Percentiles rank a stretch among this genome's conserved stretches.
These are phyloP conservation scores for Himalopsyche tibetana DNA, from an alignment of 2,888 invertebrate species.

Conservation along the genomic window DNA sequence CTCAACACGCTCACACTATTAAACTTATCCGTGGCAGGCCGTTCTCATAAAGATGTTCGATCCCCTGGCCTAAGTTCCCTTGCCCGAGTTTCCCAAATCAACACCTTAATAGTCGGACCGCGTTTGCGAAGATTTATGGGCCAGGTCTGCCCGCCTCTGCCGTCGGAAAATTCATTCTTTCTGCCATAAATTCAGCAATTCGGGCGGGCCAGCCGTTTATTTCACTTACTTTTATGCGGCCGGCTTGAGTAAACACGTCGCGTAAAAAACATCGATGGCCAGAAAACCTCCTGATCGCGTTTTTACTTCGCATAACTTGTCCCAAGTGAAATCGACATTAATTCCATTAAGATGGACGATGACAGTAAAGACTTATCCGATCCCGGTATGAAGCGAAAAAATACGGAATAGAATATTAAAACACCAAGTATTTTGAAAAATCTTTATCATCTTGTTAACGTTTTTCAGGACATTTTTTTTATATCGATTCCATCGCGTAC, in stretches of 20 bases:
- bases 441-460: too few relatives aligned
- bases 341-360: neutral
- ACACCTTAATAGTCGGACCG: slow-evolving; percentile 64
- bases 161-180: slow-evolving; percentile 64
- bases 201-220: slow-evolving; percentile 63
- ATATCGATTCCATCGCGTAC: too few relatives aligned
- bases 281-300: slow-evolving; percentile 45
- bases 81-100: slow-evolving; percentile 58
- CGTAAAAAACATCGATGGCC: slow-evolving; percentile 58
- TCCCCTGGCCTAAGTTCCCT: slow-evolving; percentile 39
- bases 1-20: slow-evolving; percentile 40
- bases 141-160: slow-evolving; percentile 55
- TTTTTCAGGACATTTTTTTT: too few relatives aligned
- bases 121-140: slow-evolving; percentile 63
- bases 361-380: too few relatives aligned
- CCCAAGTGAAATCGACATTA: neutral
- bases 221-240: slow-evolving; percentile 65
- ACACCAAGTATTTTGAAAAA: too few relatives aligned
- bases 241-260: slow-evolving; percentile 61
- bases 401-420: too few relatives aligned
- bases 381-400: too few relatives aligned
- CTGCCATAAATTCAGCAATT: slow-evolving; percentile 64
- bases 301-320: slow-evolving; percentile 32
- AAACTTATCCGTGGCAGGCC: slow-evolving; percentile 38
- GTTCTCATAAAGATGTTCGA: slow-evolving; percentile 43